Evolutionary conservation across 2,797 vertebrate genomes (phyloP).

Genomic region (Masticophis lateralis): DNA sequence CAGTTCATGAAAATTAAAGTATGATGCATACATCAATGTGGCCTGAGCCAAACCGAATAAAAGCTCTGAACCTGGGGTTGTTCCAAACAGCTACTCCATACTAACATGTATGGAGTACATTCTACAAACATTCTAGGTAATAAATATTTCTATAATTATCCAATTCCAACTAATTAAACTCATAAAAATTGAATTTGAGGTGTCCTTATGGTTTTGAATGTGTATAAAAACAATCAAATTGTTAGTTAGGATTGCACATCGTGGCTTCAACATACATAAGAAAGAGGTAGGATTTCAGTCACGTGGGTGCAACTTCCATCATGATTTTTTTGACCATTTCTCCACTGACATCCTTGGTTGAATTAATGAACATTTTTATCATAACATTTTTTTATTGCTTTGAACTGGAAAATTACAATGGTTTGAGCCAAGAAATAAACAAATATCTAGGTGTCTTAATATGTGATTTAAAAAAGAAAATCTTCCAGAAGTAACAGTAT

Average conservation of each 20-base stretch:
- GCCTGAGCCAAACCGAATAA: not conserved
- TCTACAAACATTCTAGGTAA: not conserved
- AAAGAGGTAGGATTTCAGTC: not conserved
- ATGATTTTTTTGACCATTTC: not conserved
- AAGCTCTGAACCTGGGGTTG: not conserved
- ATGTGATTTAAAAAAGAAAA: not conserved
- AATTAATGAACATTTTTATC: not conserved
- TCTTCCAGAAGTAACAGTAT: slow-evolving; percentile 21
- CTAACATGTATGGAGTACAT: not conserved
- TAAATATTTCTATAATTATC: not conserved
- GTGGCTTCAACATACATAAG: not conserved
- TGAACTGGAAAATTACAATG: slow-evolving; percentile 6
- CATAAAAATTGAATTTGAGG: not conserved
- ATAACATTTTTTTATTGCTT: not conserved
- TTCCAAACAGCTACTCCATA: not conserved
- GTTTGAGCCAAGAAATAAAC: not conserved
- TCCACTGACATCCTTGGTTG: not conserved
- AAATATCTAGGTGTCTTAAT: not conserved
- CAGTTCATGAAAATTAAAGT: not conserved
- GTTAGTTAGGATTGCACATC: not conserved
- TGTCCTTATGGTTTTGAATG: not conserved
- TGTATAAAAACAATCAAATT: not conserved
- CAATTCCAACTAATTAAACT: not conserved
- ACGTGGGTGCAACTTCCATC: not conserved
- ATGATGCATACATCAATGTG: not conserved